Percentiles rank a stretch among this genome's conserved stretches.
phyloP scores from a whole-genome alignment of 1,140 invertebrate genomes.

The Drosophila kepulauana region DNA sequence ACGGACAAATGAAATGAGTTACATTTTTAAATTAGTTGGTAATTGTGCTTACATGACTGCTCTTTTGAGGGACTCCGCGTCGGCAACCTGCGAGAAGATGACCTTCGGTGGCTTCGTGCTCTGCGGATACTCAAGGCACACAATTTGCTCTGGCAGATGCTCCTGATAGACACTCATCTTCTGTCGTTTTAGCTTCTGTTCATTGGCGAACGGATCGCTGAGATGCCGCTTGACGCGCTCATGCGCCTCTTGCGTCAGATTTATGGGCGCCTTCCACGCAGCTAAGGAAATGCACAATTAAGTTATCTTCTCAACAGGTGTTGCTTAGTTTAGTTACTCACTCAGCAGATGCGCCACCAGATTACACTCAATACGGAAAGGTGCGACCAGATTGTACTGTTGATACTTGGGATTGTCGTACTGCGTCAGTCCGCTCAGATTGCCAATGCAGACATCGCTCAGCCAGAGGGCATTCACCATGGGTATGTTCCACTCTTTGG shows the following conservation, averaged over 20 bases:
- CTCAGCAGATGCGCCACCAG: constrained; percentile 96
- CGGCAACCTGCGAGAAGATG: constrained; percentile 86
- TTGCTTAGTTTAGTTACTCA: constrained; percentile 86
- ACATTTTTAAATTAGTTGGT: too few species aligned
- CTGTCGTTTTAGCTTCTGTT: constrained; percentile 87
- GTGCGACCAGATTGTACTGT: constrained; percentile 91
- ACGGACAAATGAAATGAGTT: neutral
- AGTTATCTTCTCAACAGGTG: neutral
- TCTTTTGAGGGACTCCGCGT: constrained; percentile 78
- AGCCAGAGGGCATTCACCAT: constrained; percentile 97
- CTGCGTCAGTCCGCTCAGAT: constrained; percentile 92
- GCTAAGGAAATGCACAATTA: constrained; percentile 85
- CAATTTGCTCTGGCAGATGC: constrained; percentile 75
- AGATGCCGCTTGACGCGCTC: constrained; percentile 90
- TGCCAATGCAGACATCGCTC: constrained; percentile 96
- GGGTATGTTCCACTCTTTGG: constrained; percentile 94
- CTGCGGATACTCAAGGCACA: constrained; percentile 81
- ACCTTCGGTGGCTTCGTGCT: constrained; percentile 87
- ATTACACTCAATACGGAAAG: constrained; percentile 94
- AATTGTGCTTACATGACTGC: constrained; percentile 74
- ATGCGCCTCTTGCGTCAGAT: constrained; percentile 94
- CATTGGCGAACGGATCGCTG: constrained; percentile 85
- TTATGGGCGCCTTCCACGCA: constrained; percentile 96
- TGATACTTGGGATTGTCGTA: constrained; percentile 94
- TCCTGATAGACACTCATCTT: constrained; percentile 82